Base-by-base conservation (phyloP, 1,140 invertebrate species). In the Ostrea denselamellosa region DNA sequence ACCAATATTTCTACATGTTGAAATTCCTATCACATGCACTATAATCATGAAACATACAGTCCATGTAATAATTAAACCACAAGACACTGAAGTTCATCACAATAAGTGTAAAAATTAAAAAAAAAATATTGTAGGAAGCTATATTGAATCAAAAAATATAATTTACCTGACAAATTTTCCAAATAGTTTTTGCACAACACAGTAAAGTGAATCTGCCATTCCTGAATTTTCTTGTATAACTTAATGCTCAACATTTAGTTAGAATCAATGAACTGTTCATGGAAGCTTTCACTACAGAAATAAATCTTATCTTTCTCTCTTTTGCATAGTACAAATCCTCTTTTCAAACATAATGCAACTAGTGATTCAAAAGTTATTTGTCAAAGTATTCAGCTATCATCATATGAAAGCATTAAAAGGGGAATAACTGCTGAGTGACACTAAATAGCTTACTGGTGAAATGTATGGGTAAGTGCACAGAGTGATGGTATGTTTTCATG, bases 101-200 rank as follows among this genome's bases (percentile, higher is more conserved):
- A 44, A 44, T 44, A 44, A 44, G 5, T 5, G 5, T 5, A 44
- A 44, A 44, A 44, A 44, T 44, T 2, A 44, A 44, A 44, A 44
- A 44, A 44, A 44, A 44, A 2, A 2, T 44, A 44, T 44, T 44
- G 34, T 44, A 1, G 5, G 34, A 44, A 44, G 34, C 34, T 44
- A 44, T 2, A 44, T 44, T 44, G 34, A 44, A 44, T 44, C 1
- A 58, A 58, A 58, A 4, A 58, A 62, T 58, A 58, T 28, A 3
- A 34, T 77, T 25, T 77, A 77, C 68, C 68, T 77, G 25, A 77
- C 4, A 77, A 14, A 28, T 77, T 28, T 77, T 25, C 68, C 68
- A 77, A 77, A 77, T 34, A 77, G 28, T 34, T 28, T 77, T 77
- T 14, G 68, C 25, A 77, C 68, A 77, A 34, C 68, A 34, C 68